Percentiles rank a stretch among this genome's conserved stretches.
Evolutionary conservation across 1,140 invertebrate species (phyloP).

Genomic region (Papilio aristodemus): DNA sequence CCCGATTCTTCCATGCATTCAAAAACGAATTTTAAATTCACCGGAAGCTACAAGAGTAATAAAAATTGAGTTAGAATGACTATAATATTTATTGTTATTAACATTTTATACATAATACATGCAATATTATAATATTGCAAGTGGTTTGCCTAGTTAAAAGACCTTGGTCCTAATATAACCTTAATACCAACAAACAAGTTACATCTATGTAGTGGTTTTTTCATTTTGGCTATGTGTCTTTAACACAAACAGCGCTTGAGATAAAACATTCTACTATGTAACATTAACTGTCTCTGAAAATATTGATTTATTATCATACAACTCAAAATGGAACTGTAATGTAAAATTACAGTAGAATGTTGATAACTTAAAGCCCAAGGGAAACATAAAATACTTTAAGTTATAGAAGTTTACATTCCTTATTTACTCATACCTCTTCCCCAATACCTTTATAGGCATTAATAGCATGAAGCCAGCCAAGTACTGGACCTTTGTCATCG

Average conservation of each 20-base stretch:
- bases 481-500: slow-evolving; percentile 96
- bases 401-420: background rate
- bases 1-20: slow-evolving; percentile 99
- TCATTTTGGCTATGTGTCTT: slow-evolving; percentile 6
- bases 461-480: slow-evolving; percentile 97
- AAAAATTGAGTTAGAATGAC: background rate
- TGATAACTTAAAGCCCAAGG: too few relatives aligned
- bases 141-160: background rate
- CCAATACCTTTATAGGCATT: slow-evolving; percentile 91
- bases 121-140: background rate
- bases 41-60: slow-evolving; percentile 83
- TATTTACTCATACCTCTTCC: slow-evolving; percentile 67
- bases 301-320: too few relatives aligned
- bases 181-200: background rate
- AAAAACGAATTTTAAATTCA: slow-evolving; percentile 98
- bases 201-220: slow-evolving; percentile 15
- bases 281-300: too few relatives aligned
- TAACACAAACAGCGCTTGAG: too few relatives aligned
- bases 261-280: too few relatives aligned
- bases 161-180: background rate
- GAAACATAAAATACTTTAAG: too few relatives aligned
- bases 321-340: too few relatives aligned
- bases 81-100: slow-evolving; percentile 24
- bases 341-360: too few relatives aligned
- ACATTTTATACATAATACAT: background rate